Evolutionary conservation across 2,888 invertebrate genomes (phyloP), one percentile per base, ranked within the genome.

Genomic region (Drosophila pseudotalamancana): DNA sequence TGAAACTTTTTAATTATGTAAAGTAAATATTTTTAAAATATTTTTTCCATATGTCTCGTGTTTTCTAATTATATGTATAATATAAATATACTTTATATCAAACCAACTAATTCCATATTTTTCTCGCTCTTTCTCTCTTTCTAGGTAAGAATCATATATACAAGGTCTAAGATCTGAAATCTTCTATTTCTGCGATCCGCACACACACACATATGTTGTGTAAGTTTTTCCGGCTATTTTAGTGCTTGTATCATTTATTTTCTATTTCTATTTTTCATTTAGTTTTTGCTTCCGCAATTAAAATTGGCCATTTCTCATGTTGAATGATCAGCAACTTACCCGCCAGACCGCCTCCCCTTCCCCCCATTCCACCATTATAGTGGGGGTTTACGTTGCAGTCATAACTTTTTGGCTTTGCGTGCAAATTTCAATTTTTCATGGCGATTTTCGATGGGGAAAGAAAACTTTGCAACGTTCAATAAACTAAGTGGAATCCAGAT

Each of bases 391-490:
- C 25, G 9, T 39, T 4, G 37, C 18, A 19, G 56, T 80, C 67
- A 85, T 82, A 82, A 75, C 45, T 59, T 61, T 73, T 75, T 67
- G 59, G 70, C 67, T 48, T 85, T 88, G 85, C 85, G 85, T 85
- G 85, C 87, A 84, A 70, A 66, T 74, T 87, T 85, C 66, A 84
- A 85, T 85, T 85, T 85, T 78, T 88, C 84, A 75, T 63, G 48
- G 46, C 61, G 60, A 50, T 67, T 63, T 62, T 8, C 0, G 12
- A 14, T 23, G 25, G 12, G 8, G 29, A 6, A 11, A 6, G 11
- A 43, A 57, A 73, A 57, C 39, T 40, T 57, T 39, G 48, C 55
- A 49, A 31, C 43, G 69, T 63, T 59, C 71, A 77, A 74, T 63
- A 77, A 65, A 62, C 50, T 19, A 64, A 68, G 66, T 74, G 68